Base-by-base conservation (phyloP, 2,888 invertebrate species). In the Caenorhabditis japonica region DNA sequence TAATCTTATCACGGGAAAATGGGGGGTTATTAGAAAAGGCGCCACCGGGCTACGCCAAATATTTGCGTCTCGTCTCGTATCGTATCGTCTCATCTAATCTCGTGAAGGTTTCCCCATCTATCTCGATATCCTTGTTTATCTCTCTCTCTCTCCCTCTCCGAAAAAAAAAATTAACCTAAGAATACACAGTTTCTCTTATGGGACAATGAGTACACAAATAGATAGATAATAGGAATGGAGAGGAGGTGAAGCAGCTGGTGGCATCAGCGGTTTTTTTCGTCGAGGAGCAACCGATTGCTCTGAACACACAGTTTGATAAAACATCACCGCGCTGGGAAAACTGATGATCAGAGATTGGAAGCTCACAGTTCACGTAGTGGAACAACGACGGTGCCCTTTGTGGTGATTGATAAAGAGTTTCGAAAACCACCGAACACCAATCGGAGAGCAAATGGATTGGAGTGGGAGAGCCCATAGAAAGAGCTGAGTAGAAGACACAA, bases 11-110 rank as follows among this genome's bases (percentile, higher is more conserved):
- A 47, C 39, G 38, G 53, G 21, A 33, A 21, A 36, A 47, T n/a
- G n/a, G n/a, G n/a, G 30, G 30, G 56, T 64, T 56, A 64, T 56
- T 64, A 56, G 64, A 41, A n/a, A 23, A 64, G 64, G 64, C 64
- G 64, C 64, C 64, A 56, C 39, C 36, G 43, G 41, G 64, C 64
- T 43, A 56, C 55, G 39, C 56, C 64, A 64, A 64, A 64, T 64
- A 64, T 64, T 64, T 64, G 64, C 64, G 56, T 43, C 64, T 64
- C n/a, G n/a, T n/a, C n/a, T n/a, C n/a, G n/a, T n/a, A n/a, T n/a
- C n/a, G n/a, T n/a, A n/a, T n/a, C n/a, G n/a, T n/a, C n/a, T n/a
- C n/a, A n/a, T n/a, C n/a, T n/a, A n/a, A n/a, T n/a, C n/a, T n/a
- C 64, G 64, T 64, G 64, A 56, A 64, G 64, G 56, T 64, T n/a